Conservation (phyloP, 2,888 invertebrate genomes). For the Pristionchus arcanus region DNA sequence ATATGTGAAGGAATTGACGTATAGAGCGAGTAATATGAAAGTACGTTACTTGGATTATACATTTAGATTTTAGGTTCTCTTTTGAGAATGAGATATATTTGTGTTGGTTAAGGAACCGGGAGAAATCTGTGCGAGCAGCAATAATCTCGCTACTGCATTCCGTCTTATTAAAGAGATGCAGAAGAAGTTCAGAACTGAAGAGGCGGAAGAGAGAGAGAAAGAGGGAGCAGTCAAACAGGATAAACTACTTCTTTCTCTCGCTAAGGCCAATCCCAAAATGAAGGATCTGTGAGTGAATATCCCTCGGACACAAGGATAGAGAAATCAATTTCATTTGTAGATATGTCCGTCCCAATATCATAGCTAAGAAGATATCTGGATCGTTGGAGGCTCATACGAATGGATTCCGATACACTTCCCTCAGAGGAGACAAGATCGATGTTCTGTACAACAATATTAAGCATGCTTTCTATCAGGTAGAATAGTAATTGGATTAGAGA, state of each 20-base stretch:
- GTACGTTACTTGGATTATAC: constrained; percentile 49
- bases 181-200: constrained; percentile 95
- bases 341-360: constrained; percentile 98
- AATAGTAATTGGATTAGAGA: neutral
- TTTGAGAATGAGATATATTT: neutral
- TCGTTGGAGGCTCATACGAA: constrained; percentile 92
- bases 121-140: constrained; percentile 92
- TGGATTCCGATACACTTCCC: constrained; percentile 91
- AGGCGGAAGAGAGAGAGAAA: constrained; percentile 98
- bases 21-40: constrained; percentile 63
- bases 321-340: constrained; percentile 20
- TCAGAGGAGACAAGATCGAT: constrained; percentile 99
- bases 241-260: constrained; percentile 89
- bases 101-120: constrained; percentile 88
- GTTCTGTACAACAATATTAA: constrained; percentile 99
- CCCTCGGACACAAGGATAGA: neutral
- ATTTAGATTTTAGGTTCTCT: too few species aligned
- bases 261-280: constrained; percentile 93
- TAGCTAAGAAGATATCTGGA: constrained; percentile 84
- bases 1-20: constrained; percentile 94
- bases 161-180: constrained; percentile 98
- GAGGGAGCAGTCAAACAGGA: constrained; percentile 99
- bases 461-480: constrained; percentile 94
- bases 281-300: constrained; percentile 75
- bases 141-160: constrained; percentile 96